Evolutionary conservation across 37 sponge, comb jelly and placozoan genomes (phyloP).

Genomic region (Cliona cf. orientalis): DNA sequence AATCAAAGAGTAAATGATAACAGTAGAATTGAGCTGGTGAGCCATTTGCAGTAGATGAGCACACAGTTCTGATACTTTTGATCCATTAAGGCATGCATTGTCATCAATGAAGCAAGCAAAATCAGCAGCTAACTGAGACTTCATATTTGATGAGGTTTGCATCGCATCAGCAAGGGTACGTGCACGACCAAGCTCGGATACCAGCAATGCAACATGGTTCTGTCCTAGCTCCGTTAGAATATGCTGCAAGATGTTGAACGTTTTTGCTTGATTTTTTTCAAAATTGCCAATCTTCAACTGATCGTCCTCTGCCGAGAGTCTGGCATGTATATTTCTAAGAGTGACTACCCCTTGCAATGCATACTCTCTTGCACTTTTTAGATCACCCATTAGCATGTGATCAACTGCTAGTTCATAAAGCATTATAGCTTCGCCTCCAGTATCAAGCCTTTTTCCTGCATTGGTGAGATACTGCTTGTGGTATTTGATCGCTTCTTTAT

Average conservation of each 20-base stretch:
- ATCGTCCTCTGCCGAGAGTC: conserved; percentile 40
- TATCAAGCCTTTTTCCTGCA: conserved; percentile 38
- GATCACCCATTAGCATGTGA: conserved; percentile 21
- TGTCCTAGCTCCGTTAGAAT: conserved; percentile 35
- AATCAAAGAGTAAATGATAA: background rate
- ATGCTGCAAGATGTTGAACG: conserved; percentile 21
- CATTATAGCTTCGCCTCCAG: conserved; percentile 63
- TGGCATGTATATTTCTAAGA: conserved; percentile 6
- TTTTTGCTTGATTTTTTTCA: conserved; percentile 57
- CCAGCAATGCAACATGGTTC: conserved; percentile 21
- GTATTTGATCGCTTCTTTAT: conserved; percentile 52
- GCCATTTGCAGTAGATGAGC: background rate
- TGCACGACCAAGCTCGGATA: conserved; percentile 61
- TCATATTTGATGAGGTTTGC: background rate
- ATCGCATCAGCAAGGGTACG: conserved; percentile 31
- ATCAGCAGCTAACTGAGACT: background rate
- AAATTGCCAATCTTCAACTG: conserved; percentile 50
- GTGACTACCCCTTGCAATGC: conserved; percentile 28
- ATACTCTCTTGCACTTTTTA: conserved; percentile 33
- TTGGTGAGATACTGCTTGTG: conserved; percentile 44
- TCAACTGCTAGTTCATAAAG: conserved; percentile 51
- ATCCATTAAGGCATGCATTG: background rate
- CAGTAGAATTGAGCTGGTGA: background rate
- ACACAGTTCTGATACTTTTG: background rate
- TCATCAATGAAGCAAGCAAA: background rate